These are phyloP conservation scores for Tringa solitaria DNA, from an alignment of 2,113 vertebrate species.

Conservation along the genomic window DNA sequence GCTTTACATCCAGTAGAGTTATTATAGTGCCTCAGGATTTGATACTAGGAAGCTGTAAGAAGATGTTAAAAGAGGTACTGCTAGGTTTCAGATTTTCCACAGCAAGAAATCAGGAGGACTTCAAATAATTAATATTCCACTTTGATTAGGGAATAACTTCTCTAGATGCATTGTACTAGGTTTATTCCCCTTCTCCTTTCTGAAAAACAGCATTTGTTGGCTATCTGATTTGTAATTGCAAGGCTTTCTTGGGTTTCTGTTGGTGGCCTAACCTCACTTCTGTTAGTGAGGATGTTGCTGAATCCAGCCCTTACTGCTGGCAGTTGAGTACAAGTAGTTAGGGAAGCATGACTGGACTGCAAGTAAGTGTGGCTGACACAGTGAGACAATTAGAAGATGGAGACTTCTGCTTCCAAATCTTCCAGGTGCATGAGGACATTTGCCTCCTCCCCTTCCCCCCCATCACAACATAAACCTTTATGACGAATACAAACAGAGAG, in stretches of 20 bases:
- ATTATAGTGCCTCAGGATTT: background rate
- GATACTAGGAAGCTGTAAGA: accelerated
- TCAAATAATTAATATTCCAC: background rate
- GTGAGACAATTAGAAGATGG: background rate
- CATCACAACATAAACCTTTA: background rate
- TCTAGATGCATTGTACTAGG: background rate
- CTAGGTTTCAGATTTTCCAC: background rate
- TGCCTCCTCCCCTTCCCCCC: background rate
- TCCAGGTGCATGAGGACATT: background rate
- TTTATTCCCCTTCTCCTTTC: background rate
- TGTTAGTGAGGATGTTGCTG: background rate
- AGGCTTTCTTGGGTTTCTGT: background rate
- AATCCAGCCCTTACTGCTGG: background rate
- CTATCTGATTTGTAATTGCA: background rate
- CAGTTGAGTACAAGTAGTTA: background rate
- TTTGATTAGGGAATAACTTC: background rate
- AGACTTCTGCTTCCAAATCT: background rate
- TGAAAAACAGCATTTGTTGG: background rate
- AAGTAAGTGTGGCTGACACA: background rate
- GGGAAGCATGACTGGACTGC: background rate
- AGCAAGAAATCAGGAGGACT: background rate
- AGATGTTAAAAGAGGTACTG: background rate
- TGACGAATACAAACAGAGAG: background rate
- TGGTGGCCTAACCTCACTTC: background rate
- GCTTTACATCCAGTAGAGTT: background rate